Evolutionary conservation across 2,888 invertebrate genomes (phyloP).

Genomic region (Chorisops tibialis): DNA sequence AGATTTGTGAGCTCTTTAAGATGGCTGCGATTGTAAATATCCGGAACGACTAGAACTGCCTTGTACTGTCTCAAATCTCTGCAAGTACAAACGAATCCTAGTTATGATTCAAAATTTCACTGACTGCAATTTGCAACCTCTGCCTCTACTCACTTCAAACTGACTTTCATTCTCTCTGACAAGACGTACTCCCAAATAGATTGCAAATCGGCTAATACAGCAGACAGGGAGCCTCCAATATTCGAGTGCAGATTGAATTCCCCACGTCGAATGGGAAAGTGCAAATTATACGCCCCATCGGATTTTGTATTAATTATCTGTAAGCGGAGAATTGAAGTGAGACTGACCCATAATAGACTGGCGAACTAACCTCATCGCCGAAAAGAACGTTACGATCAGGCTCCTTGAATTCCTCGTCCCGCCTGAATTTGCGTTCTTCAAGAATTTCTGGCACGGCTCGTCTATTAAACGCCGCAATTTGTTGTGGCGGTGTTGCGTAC

Average conservation of each 20-base stretch:
- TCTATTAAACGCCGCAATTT: slow-evolving; percentile 83
- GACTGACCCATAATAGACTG: no score
- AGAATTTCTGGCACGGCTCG: slow-evolving; percentile 69
- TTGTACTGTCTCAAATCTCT: slow-evolving; percentile 72
- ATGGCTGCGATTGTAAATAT: slow-evolving; percentile 82
- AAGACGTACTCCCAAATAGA: slow-evolving; percentile 84
- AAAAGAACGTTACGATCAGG: slow-evolving; percentile 65
- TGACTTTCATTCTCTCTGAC: slow-evolving; percentile 72
- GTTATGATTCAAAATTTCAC: not conserved
- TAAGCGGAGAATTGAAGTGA: not conserved
- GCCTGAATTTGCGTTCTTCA: no score
- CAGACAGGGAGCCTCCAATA: slow-evolving; percentile 80
- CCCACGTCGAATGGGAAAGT: slow-evolving; percentile 86
- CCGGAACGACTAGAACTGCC: slow-evolving; percentile 84
- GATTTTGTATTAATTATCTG: slow-evolving; percentile 49
- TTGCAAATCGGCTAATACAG: slow-evolving; percentile 80
- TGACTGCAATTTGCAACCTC: no score
- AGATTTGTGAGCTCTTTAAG: slow-evolving; percentile 80
- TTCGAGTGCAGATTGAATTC: slow-evolving; percentile 81
- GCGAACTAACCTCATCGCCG: slow-evolving; percentile 65
- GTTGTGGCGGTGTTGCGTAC: slow-evolving; percentile 83
- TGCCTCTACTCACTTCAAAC: slow-evolving; percentile 50
- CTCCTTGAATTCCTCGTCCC: slow-evolving; percentile 62
- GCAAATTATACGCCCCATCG: slow-evolving; percentile 73
- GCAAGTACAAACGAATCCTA: slow-evolving; percentile 30